phyloP scores from a whole-genome alignment of 2,888 invertebrate species.

The Morpho deidamia region DNA sequence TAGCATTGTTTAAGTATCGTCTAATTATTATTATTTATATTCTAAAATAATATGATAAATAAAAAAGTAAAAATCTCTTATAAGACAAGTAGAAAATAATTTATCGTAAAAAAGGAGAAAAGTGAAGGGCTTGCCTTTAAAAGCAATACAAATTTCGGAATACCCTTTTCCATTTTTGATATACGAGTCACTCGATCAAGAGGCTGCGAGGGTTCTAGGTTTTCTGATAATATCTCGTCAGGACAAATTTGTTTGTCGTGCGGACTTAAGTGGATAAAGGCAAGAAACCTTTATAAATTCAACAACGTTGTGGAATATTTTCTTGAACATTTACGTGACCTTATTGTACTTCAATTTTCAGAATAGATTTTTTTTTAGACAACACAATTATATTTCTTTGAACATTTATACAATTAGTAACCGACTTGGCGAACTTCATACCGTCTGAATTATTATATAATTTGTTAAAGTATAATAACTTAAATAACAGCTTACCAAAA shows the following conservation, averaged over 20 bases:
- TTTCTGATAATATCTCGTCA: slow-evolving; percentile 66
- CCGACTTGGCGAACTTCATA: no score
- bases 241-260: slow-evolving; percentile 68
- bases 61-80: background rate
- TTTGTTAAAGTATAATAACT: no score
- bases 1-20: background rate
- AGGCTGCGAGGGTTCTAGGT: slow-evolving; percentile 41
- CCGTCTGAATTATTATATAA: no score
- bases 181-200: slow-evolving; percentile 57
- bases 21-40: background rate
- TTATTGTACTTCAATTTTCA: background rate
- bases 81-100: background rate
- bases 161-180: slow-evolving; percentile 57
- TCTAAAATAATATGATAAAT: background rate
- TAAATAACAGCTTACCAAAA: no score
- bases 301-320: slow-evolving; percentile 7
- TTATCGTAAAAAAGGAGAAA: background rate
- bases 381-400: background rate
- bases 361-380: background rate
- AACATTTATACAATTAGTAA: no score
- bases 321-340: slow-evolving; percentile 1
- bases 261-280: slow-evolving; percentile 33
- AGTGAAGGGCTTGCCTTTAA: slow-evolving; percentile 3
- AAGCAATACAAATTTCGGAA: slow-evolving; percentile 15
- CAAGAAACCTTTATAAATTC: slow-evolving; percentile 10